Evolutionary conservation across 2,888 invertebrate genomes (phyloP).

Genomic region (Margaritifera margaritifera): DNA sequence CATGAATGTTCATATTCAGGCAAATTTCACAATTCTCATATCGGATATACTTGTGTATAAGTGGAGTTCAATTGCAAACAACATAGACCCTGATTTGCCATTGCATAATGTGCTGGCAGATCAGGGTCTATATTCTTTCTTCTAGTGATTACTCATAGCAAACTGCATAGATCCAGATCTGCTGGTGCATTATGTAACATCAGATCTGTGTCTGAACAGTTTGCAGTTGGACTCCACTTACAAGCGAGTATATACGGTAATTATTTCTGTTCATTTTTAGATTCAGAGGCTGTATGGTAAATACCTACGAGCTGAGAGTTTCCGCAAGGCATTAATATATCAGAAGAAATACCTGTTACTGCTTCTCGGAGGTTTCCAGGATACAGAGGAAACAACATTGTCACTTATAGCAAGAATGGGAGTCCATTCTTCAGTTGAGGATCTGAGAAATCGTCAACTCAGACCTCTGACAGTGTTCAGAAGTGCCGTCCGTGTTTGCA

Average conservation of each 20-base stretch:
- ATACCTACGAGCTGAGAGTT: constrained; percentile 87
- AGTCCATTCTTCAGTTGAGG: constrained; percentile 25
- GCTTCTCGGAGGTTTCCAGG: constrained; percentile 79
- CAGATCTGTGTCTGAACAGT: neutral
- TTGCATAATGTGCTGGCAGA: too few species aligned
- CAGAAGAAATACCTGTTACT: constrained; percentile 91
- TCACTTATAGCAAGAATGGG: constrained; percentile 73
- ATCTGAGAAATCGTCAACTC: constrained; percentile 14
- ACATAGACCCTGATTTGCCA: too few species aligned
- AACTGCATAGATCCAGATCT: too few species aligned
- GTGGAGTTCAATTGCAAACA: too few species aligned
- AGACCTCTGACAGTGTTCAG: constrained; percentile 56
- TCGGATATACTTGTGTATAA: too few species aligned
- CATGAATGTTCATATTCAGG: too few species aligned
- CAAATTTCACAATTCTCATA: too few species aligned
- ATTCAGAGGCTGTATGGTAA: constrained; percentile 73
- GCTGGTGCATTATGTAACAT: too few species aligned
- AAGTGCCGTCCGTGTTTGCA: constrained; percentile 59
- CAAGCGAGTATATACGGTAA: neutral
- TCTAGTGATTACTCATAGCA: too few species aligned
- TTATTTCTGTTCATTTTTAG: constrained; percentile 29
- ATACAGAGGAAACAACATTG: constrained; percentile 74
- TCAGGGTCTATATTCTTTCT: too few species aligned
- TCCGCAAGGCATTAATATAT: constrained; percentile 88
- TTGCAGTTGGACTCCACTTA: too few species aligned